Evolutionary conservation across 2,888 invertebrate genomes (phyloP).

Genomic region (Xestia sexstrigata): DNA sequence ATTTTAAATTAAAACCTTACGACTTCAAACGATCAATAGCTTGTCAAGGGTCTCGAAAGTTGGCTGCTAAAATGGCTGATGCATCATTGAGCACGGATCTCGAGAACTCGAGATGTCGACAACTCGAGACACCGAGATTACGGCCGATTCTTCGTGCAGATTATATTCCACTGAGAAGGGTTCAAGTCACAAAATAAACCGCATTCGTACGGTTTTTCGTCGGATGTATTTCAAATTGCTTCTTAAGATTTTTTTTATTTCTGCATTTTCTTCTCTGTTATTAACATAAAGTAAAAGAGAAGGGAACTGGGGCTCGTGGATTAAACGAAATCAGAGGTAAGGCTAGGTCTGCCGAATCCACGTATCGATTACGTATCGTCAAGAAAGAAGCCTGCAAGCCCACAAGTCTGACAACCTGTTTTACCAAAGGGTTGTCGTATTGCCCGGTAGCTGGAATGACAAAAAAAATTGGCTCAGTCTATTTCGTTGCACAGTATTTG

Average conservation of each 20-base stretch:
- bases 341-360: neutral
- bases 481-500: neutral
- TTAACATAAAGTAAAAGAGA: neutral
- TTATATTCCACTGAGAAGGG: conserved; percentile 50
- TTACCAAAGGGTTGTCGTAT: neutral
- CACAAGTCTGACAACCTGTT: neutral
- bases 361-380: too few species aligned
- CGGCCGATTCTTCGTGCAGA: conserved; percentile 45
- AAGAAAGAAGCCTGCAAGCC: neutral
- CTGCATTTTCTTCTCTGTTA: neutral
- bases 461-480: neutral
- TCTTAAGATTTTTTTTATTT: neutral
- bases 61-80: conserved; percentile 65
- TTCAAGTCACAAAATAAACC: conserved; percentile 25
- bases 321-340: neutral
- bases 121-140: conserved; percentile 52
- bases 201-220: conserved; percentile 16
- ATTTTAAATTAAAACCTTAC: neutral
- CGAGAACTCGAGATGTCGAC: conserved; percentile 48
- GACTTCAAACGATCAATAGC: conserved; percentile 1
- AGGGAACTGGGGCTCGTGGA: neutral
- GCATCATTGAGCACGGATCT: conserved; percentile 55
- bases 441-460: neutral
- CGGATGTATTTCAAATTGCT: conserved; percentile 7
- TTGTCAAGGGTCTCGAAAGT: conserved; percentile 46